Conservation (phyloP, 2,797 vertebrate genomes). For the Danio kyathit region DNA sequence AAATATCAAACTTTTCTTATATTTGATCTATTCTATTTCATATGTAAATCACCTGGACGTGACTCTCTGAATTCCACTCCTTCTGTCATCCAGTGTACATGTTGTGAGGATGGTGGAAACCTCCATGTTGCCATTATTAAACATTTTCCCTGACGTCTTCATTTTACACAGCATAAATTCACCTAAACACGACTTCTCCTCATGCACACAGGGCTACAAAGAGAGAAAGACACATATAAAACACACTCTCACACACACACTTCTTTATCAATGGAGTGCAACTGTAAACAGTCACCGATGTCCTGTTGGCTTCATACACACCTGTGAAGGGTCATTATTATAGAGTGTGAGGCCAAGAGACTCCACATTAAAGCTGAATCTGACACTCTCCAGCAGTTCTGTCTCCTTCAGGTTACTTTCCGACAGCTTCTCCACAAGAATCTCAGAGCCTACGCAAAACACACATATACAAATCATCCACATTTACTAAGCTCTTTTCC, state of each 20-base stretch:
- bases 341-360: conserved; percentile 90
- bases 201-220: conserved; percentile 68
- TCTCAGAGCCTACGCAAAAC: conserved; percentile 33
- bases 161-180: conserved; percentile 87
- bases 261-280: neutral
- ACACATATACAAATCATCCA: neutral
- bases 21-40: neutral
- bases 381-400: conserved; percentile 72
- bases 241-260: neutral
- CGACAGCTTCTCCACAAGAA: conserved; percentile 42
- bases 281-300: neutral
- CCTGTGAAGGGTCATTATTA: conserved; percentile 79
- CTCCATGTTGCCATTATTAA: conserved; percentile 80
- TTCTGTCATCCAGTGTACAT: conserved; percentile 91
- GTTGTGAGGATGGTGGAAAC: conserved; percentile 81
- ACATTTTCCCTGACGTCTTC: conserved; percentile 81
- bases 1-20: too few species aligned
- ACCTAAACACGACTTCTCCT: conserved; percentile 81
- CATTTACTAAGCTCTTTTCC: neutral
- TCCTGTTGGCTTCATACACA: conserved; percentile 63
- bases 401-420: conserved; percentile 33
- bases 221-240: neutral
- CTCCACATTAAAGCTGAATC: conserved; percentile 90
- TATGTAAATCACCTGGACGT: conserved; percentile 85
- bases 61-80: conserved; percentile 85